phyloP scores from a whole-genome alignment of 2,113 vertebrate genomes.

The Alethe castanea region DNA sequence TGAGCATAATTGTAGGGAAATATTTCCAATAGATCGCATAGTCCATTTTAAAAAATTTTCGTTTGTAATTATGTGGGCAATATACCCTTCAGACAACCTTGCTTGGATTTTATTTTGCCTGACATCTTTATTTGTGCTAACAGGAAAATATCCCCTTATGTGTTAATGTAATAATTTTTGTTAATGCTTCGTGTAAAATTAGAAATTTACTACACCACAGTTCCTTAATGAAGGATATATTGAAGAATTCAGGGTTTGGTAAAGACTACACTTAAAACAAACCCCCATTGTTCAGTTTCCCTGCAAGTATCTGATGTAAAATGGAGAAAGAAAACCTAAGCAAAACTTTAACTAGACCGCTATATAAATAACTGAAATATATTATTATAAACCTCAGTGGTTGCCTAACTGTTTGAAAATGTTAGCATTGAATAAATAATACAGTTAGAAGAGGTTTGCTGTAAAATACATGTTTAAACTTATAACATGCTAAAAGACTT shows the following conservation, averaged over 20 bases:
- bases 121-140: not conserved
- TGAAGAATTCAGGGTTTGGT: not conserved
- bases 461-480: not conserved
- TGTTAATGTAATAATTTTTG: not conserved
- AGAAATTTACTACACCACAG: not conserved
- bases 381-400: not conserved
- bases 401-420: not conserved
- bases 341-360: not conserved
- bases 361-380: not conserved
- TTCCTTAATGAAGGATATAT: not conserved
- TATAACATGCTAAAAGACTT: not conserved
- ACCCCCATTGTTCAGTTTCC: not conserved
- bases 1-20: not conserved
- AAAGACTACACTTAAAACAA: not conserved
- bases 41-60: not conserved
- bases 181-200: not conserved
- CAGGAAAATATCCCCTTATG: not conserved
- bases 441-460: not conserved
- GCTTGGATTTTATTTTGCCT: not conserved
- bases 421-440: not conserved
- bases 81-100: not conserved
- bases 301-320: not conserved
- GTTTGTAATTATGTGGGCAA: not conserved
- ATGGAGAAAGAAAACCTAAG: not conserved
- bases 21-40: not conserved